phyloP scores from a whole-genome alignment of 2,113 vertebrate species.

The Puma concolor region DNA sequence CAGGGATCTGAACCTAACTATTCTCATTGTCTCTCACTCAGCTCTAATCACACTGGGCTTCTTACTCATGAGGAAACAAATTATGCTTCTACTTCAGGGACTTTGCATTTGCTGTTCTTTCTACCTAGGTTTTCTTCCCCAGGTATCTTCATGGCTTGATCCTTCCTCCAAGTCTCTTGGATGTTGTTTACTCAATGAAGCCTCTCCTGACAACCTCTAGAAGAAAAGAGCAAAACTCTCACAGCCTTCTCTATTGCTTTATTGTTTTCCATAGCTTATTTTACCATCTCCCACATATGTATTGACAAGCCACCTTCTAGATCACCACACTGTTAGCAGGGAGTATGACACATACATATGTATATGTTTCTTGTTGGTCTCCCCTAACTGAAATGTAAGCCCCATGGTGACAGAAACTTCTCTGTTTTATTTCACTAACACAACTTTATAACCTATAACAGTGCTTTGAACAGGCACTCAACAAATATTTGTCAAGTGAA shows the following conservation, averaged over 20 bases:
- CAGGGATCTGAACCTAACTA: neutral
- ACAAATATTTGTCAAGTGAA: constrained; percentile 33
- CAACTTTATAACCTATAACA: neutral
- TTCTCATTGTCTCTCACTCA: neutral
- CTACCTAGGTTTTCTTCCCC: neutral
- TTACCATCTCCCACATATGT: neutral
- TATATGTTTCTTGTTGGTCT: neutral
- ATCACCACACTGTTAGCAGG: no score
- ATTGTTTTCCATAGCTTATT: neutral
- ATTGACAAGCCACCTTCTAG: neutral
- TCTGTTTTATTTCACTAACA: constrained; percentile 16
- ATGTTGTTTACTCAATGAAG: neutral
- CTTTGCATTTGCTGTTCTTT: neutral
- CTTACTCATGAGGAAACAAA: neutral
- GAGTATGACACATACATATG: neutral
- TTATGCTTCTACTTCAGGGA: neutral
- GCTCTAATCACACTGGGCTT: neutral
- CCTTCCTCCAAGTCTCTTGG: neutral
- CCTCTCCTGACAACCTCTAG: neutral
- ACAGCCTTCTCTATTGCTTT: neutral
- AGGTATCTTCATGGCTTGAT: neutral
- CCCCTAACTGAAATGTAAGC: neutral
- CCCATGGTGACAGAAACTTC: neutral
- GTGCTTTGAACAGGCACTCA: neutral
- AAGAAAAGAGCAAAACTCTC: neutral